A percentile compares a stretch with the other conserved stretches of the same genome.
phyloP scores from a whole-genome alignment of 2,888 invertebrate species.

The Galeruca laticollis region DNA sequence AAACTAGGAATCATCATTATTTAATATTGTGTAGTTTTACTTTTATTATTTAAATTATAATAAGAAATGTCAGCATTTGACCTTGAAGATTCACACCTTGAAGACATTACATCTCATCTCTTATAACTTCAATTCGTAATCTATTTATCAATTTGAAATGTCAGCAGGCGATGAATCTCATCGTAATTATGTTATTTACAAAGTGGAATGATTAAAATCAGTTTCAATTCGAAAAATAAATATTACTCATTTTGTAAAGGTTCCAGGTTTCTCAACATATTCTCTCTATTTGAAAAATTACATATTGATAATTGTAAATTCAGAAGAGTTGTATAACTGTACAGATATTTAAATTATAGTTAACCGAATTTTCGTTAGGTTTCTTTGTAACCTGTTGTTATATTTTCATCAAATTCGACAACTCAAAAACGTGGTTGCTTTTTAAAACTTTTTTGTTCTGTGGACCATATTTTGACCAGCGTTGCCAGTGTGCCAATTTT shows the following conservation, averaged over 20 bases:
- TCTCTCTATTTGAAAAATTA: not conserved
- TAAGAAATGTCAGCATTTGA: conserved; percentile 7
- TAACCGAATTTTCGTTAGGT: too few species aligned
- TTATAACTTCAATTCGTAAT: not conserved
- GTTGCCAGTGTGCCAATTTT: too few species aligned
- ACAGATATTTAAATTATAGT: too few species aligned
- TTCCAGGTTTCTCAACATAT: not conserved
- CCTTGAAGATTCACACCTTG: conserved; percentile 17
- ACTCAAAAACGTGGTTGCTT: too few species aligned
- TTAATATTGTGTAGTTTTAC: conserved; percentile 5
- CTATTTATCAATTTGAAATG: conserved; percentile 8
- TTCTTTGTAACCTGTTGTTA: too few species aligned
- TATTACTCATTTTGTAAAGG: not conserved
- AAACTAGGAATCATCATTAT: not conserved
- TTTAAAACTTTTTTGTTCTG: too few species aligned
- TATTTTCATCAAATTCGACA: too few species aligned
- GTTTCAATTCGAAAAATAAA: too few species aligned
- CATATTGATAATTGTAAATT: too few species aligned
- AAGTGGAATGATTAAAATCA: not conserved
- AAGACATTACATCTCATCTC: conserved; percentile 1
- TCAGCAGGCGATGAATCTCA: not conserved
- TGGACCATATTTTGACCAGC: too few species aligned
- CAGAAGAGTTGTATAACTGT: too few species aligned
- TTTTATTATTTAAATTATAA: conserved; percentile 6
- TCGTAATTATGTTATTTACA: not conserved